Evolutionary conservation across 2,888 invertebrate genomes (phyloP), one percentile per base, ranked within the genome.

Genomic region (Epirrita christyi): DNA sequence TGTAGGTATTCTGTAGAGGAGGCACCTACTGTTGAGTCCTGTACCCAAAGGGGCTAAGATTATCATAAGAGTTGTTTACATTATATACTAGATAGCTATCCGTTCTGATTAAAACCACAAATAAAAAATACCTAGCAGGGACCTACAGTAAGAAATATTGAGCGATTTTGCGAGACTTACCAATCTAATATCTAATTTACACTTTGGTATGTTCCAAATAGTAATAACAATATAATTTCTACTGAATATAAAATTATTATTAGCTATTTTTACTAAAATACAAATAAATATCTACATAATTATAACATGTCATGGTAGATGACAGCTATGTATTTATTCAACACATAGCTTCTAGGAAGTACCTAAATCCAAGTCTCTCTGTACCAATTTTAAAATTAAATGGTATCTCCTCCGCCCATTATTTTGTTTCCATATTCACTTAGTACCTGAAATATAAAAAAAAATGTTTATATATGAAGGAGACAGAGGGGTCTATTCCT

Each of bases 361-460:
- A 32, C 32, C 32, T 21, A 4, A 21, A 21, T 21, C 2, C 32
- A 32, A n/a, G n/a, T n/a, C n/a, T n/a, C n/a, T n/a, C n/a, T n/a
- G 32, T 32, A 6, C n/a, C 9, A 21, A n/a, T 34, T 11, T 41
- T 11, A 9, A 81, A 32, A 7, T 32, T 71, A 91, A 46, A 91
- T 87, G 11, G 83, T 84, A 71, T 92, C 91, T 32, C 90, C 91
- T 7, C 85, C 87, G 61, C 96, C 97, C 75, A 96, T 95, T 71
- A 97, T 93, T 89, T 96, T 97, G 66, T 96, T 95, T 62, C 97
- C 97, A 81, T 97, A 97, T 81, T 96, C 94, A 82, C 95, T 95
- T 70, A 97, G 93, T 76, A 96, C 94, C 96, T 96, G 92, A 47
- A 93, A 93, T 63, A 64, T 67, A 76, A 70, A 21, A 38, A 69